Percentiles rank a stretch among this genome's conserved stretches.
Evolutionary conservation across 1,140 invertebrate genomes (phyloP).

Genomic region (Ruditapes philippinarum): DNA sequence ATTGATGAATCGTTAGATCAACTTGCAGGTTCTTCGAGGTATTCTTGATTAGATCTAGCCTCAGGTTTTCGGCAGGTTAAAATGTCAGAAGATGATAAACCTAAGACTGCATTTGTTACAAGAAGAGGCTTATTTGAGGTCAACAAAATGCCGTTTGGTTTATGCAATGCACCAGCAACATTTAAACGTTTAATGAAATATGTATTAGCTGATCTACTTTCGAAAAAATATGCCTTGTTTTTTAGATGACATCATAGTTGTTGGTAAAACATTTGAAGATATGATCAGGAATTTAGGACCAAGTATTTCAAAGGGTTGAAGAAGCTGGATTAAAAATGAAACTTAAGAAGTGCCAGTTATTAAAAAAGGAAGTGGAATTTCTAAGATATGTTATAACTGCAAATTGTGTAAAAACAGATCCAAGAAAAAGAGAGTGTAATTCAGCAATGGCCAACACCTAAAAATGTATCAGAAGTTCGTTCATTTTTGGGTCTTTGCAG

Average conservation of each 20-base stretch:
- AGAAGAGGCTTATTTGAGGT: not conserved
- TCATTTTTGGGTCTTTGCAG: too few relatives aligned
- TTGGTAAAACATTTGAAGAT: too few relatives aligned
- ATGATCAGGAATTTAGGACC: not conserved
- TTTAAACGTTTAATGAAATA: not conserved
- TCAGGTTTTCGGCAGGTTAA: slow-evolving; percentile 84
- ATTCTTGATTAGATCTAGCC: not conserved
- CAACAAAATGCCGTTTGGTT: not conserved
- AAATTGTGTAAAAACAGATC: slow-evolving; percentile 58
- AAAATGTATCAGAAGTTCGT: too few relatives aligned
- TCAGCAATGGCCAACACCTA: slow-evolving; percentile 36
- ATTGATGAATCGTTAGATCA: not conserved
- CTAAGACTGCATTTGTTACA: slow-evolving; percentile 79
- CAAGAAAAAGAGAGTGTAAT: slow-evolving; percentile 61
- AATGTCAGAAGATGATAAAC: slow-evolving; percentile 77
- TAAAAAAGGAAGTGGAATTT: too few relatives aligned
- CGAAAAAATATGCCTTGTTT: too few relatives aligned
- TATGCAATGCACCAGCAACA: not conserved
- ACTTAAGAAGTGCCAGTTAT: too few relatives aligned
- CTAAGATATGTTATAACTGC: too few relatives aligned
- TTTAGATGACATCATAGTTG: too few relatives aligned
- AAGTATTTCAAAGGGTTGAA: slow-evolving; percentile 45
- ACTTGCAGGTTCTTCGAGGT: not conserved
- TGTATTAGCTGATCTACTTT: too few relatives aligned
- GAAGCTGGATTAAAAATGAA: too few relatives aligned